Evolutionary conservation across 2,797 vertebrate genomes (phyloP).

Genomic region (Coendou prehensilis): DNA sequence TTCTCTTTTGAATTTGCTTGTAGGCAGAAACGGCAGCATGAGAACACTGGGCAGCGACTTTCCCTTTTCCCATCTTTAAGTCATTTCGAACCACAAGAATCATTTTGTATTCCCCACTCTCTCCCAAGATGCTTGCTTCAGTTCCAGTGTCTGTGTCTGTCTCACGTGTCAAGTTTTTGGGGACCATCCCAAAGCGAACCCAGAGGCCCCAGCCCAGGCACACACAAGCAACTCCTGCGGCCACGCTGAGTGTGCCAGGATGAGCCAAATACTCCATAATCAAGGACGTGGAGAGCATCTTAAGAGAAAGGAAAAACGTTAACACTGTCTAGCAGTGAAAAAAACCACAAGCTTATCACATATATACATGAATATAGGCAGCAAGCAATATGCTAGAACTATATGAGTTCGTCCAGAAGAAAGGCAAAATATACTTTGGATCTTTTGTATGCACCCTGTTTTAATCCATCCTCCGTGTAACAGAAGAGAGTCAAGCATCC

Average conservation of each 20-base stretch:
- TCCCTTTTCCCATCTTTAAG: slow-evolving; percentile 99
- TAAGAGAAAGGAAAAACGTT: slow-evolving; percentile 61
- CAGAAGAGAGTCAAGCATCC: slow-evolving; percentile 18
- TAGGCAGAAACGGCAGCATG: slow-evolving; percentile 97
- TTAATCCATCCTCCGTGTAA: neutral
- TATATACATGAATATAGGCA: neutral
- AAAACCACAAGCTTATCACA: neutral
- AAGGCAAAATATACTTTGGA: slow-evolving; percentile 1
- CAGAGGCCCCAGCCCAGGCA: slow-evolving; percentile 95
- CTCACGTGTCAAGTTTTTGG: neutral
- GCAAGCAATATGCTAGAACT: slow-evolving; percentile 22
- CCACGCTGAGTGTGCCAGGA: slow-evolving; percentile 89
- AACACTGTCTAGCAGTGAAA: neutral
- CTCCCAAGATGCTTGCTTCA: slow-evolving; percentile 92
- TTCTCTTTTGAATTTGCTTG: slow-evolving; percentile 94
- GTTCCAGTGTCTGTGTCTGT: slow-evolving; percentile 36
- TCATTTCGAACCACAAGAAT: slow-evolving; percentile 96
- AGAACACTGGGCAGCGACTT: slow-evolving; percentile 97
- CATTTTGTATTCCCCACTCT: slow-evolving; percentile 97
- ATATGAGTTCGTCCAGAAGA: neutral
- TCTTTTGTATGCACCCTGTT: neutral
- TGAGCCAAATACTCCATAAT: slow-evolving; percentile 91
- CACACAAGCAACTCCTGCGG: slow-evolving; percentile 93
- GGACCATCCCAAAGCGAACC: slow-evolving; percentile 81
- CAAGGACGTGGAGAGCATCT: slow-evolving; percentile 58